Evolutionary conservation across 1,140 invertebrate species (phyloP).

Genomic region (Homalodisca vitripennis): DNA sequence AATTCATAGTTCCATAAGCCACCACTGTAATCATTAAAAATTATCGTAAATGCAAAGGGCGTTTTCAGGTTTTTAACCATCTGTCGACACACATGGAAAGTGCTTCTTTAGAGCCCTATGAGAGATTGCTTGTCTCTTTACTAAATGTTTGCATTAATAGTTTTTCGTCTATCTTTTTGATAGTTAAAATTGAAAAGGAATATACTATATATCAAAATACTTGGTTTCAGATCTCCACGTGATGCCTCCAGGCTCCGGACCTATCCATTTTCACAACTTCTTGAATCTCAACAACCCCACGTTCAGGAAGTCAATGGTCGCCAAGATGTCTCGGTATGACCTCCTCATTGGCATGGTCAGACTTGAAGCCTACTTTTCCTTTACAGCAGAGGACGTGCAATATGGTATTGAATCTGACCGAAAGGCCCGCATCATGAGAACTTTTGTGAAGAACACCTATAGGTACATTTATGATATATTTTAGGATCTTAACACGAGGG

Average conservation of each 20-base stretch:
- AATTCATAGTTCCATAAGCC: no score
- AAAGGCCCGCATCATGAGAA: constrained; percentile 85
- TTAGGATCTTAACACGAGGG: no score
- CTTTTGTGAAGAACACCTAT: constrained; percentile 92
- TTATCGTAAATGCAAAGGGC: no score
- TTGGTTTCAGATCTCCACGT: not conserved
- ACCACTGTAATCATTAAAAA: no score
- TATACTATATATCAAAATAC: no score
- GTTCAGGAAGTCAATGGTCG: constrained; percentile 67
- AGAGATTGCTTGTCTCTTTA: no score
- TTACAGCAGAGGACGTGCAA: constrained; percentile 87
- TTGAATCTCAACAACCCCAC: not conserved
- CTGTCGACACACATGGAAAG: no score
- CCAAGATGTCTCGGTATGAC: constrained; percentile 77
- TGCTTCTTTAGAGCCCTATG: no score
- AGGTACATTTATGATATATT: constrained; percentile 66
- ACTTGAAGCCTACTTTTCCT: constrained; percentile 82
- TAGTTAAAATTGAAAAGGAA: no score
- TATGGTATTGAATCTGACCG: constrained; percentile 89
- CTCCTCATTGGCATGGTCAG: constrained; percentile 88
- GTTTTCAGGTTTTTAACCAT: no score
- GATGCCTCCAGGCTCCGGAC: not conserved
- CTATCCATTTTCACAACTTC: not conserved
- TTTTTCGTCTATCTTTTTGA: no score
- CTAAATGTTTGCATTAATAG: no score